Percentiles rank a stretch among this genome's conserved stretches.
These are phyloP conservation scores for Hydrophis major DNA, from an alignment of 2,797 vertebrate species.

Conservation along the genomic window DNA sequence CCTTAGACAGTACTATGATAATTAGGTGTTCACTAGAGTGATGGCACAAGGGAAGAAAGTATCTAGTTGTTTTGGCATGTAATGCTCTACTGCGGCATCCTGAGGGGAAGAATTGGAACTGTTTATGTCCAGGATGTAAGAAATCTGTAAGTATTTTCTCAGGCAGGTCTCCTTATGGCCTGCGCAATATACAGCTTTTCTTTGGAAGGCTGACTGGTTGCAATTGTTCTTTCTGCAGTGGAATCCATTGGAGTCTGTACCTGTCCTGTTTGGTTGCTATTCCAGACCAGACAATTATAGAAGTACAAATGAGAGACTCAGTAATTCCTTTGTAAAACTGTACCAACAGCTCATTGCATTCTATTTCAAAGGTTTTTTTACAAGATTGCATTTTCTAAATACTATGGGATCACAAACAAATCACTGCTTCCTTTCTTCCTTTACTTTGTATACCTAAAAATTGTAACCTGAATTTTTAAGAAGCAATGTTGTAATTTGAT, in stretches of 20 bases:
- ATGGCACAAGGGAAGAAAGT: neutral
- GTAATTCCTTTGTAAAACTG: neutral
- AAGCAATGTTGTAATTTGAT: conserved; percentile 9
- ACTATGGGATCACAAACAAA: neutral
- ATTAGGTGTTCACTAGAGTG: neutral
- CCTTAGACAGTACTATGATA: neutral
- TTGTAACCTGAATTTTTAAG: conserved; percentile 14
- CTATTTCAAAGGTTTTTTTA: neutral
- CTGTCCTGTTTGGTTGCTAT: neutral
- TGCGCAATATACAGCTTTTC: neutral
- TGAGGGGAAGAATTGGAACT: neutral
- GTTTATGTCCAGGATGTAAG: neutral
- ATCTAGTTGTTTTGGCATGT: neutral
- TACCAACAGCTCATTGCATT: neutral
- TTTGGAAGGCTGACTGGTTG: neutral
- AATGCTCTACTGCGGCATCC: neutral
- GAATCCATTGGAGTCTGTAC: neutral
- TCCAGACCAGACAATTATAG: neutral
- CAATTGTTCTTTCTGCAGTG: neutral
- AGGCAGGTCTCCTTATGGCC: neutral
- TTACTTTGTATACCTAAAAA: neutral
- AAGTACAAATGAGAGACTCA: neutral
- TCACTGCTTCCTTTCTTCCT: neutral
- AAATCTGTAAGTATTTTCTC: neutral
- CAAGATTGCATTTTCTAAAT: neutral